Conservation (phyloP, 2,888 invertebrate species). For the Melieria omissa region DNA sequence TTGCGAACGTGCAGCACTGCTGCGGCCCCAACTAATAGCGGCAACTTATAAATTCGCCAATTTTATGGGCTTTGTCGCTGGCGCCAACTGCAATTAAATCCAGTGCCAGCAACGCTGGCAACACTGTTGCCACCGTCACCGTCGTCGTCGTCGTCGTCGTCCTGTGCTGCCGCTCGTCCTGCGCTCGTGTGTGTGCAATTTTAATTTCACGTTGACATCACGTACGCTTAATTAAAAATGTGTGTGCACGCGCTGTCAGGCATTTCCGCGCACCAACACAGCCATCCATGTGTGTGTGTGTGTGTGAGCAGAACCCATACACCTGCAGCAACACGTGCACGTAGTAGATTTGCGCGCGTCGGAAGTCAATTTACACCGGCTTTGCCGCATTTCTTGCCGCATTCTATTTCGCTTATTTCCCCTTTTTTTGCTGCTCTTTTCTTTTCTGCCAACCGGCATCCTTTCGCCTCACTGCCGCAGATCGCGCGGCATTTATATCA, state of each 20-base stretch:
- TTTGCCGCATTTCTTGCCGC: not conserved
- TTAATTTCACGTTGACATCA: slow-evolving; percentile 42
- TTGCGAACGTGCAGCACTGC: too few relatives aligned
- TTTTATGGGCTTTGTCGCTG: too few relatives aligned
- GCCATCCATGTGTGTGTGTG: too few relatives aligned
- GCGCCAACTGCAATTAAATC: too few relatives aligned
- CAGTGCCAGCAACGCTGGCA: too few relatives aligned
- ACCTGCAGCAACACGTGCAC: not conserved
- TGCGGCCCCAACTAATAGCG: too few relatives aligned
- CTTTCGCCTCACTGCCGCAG: too few relatives aligned
- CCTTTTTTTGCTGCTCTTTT: too few relatives aligned
- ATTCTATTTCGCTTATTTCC: too few relatives aligned
- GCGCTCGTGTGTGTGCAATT: slow-evolving; percentile 17
- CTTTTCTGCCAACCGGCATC: too few relatives aligned
- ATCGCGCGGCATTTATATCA: too few relatives aligned
- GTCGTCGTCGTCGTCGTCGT: not conserved
- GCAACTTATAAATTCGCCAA: too few relatives aligned
- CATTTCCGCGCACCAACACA: slow-evolving; percentile 7
- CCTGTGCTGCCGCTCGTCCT: not conserved
- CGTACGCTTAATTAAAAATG: slow-evolving; percentile 47
- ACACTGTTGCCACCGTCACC: not conserved
- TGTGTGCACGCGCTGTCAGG: slow-evolving; percentile 17
- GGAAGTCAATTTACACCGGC: slow-evolving; percentile 2
- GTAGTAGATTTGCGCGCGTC: not conserved
- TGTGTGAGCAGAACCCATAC: not conserved